Evolutionary conservation across 53 echinoderm and acorn worm genomes (phyloP), one percentile per base, ranked within the genome.

Genomic region (Astropecten irregularis): DNA sequence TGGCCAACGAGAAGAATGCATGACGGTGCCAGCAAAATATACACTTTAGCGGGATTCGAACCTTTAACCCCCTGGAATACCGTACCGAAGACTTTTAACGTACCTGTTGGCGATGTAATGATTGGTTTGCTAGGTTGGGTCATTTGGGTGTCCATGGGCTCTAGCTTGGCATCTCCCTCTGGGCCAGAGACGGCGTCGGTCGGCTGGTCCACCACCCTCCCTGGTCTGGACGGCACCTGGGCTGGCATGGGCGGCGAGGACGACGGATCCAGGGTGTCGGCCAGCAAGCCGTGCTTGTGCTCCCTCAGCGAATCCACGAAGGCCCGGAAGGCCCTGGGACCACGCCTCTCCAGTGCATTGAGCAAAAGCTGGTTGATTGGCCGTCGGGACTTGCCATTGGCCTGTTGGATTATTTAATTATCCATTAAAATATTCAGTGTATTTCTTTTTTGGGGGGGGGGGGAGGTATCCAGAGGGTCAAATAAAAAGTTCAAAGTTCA

Each of bases 301-400:
- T 71, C 87, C 29, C 82, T 37, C 31, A 96, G 65, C 14, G 91
- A 71, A 16, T 64, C 68, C 9, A 89, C 29, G 19, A 96, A 82
- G 9, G 91, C 92, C 21, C 8, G 31, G 39, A 89, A 96, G 35
- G 96, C 94, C n/a, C 63, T 87, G 0, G 93, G 94, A 2, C 96
- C 96, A 34, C 92, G 84, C 16, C 89, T 87, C 59, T 94, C 92
- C 36, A 96, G 52, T 38, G 74, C 82, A 35, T 68, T 92, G 48
- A 96, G 34, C 15, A 96, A 63, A 4, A 33, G 48, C 73, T 90
- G 89, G 57, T 92, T 95, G 32, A 79, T 31, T 20, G 39, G 39
- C 8, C 79, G 60, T 31, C 60, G 35, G 16, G 62, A 18, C 39
- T 79, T 79, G 3, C 79, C 79, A 0, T 79, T 32, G n/a, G 47